Evolutionary conservation across 1,140 invertebrate species (phyloP), one percentile per base, ranked within the genome.

Genomic region (Sinella curviseta): DNA sequence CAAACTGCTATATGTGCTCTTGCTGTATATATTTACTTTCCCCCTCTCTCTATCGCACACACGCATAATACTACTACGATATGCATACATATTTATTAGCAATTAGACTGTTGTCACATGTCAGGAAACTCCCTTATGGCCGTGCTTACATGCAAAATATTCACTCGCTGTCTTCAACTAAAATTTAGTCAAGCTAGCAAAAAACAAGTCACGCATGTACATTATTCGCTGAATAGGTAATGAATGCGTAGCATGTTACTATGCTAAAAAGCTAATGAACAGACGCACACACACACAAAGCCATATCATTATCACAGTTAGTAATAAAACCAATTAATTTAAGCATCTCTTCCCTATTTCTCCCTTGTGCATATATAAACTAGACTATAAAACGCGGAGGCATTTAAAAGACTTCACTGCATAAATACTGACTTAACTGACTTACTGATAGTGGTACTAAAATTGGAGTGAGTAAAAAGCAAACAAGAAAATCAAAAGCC

Each of bases 241-340:
- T 60, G 57, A 12, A 60, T 12, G 39, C 20, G 8, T 48, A 12
- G 39, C 39, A 48, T 20, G 20, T 12, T 20, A 48, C 39, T 48
- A 8, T 48, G 8, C 20, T 12, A 48, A 48, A 48, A 20, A 48
- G 8, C 20, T 20, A 12, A 48, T 48, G 20, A n/a, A n/a, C n/a
- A n/a, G n/a, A n/a, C n/a, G 8, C 20, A 20, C 39, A 12, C 20
- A 12, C 20, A 8, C 39, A 20, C 20, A 16, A 60, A 60, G 24
- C 57, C 57, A n/a, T 60, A 60, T 60, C 57, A 60, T 16, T 60
- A 60, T 60, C 57, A 16, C 24, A 60, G 57, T 12, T 60, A 48
- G 39, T 48, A 60, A 60, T 60, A 60, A 60, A 60, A 26, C 57
- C 57, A 60, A 60, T 60, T 60, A 60, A 60, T 60, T 60, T 60